Evolutionary conservation across 2,797 vertebrate species (phyloP), one percentile per base, ranked within the genome.

Genomic region (Bovichtus diacanthus): DNA sequence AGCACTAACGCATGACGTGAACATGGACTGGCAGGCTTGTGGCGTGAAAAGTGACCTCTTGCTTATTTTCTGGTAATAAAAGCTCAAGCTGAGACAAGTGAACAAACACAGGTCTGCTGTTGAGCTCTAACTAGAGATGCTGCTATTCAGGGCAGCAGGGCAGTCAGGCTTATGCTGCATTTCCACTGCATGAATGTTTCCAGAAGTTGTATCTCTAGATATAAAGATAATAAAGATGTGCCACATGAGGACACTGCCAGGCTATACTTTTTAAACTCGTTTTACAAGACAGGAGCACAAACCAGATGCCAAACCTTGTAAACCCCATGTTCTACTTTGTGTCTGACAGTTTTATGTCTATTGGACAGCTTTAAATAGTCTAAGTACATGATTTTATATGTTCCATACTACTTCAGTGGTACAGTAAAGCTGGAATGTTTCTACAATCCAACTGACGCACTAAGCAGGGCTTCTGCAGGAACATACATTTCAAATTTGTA

Each of bases 261-360:
- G 31, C 18, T 47, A 64, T 65, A 7, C n/a, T 18, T 46, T 70
- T 61, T 74, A 21, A 31, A 27, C 36, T 53, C 2, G 12, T 65
- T 84, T 87, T 77, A 73, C 67, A 79, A 73, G 74, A 84, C 67
- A 63, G 58, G 16, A 69, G 76, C 78, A 77, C 56, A 73, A 60
- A 73, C 49, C 84, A 80, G 70, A 76, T 62, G 81, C 77, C 84
- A 87, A 53, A 70, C 47, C 82, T 81, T 67, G 71, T 89, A 88
- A 92, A 92, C 41, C 44, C n/a, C n/a, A 11, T 15, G 47, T 6
- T 3, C 67, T 78, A 62, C 62, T 78, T 68, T 55, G 29, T 55
- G 19, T 73, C 71, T 65, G 87, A 50, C 74, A 70, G 51, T 73
- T 87, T 86, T 72, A 90, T 64, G 29, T 76, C 16, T 43, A 39